phyloP scores from a whole-genome alignment of 2,113 vertebrate genomes.

The Cavia aperea region DNA sequence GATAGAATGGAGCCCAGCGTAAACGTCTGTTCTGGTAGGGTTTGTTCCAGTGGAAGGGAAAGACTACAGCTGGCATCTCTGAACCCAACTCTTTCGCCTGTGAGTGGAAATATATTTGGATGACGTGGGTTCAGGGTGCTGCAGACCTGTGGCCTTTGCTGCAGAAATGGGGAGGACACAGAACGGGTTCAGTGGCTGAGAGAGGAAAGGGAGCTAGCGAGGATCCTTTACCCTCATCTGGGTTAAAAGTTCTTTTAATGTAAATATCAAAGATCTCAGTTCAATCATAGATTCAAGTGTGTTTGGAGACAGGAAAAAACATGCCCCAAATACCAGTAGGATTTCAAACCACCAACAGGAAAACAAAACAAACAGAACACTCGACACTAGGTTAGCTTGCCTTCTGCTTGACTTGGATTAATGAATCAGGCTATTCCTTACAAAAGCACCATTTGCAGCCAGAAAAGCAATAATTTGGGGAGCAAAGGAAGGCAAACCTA shows the following conservation, averaged over 20 bases:
- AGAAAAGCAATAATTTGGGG: not conserved
- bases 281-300: not conserved
- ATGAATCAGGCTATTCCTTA: not conserved
- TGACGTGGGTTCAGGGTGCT: not conserved
- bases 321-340: not conserved
- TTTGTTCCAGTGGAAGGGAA: not conserved
- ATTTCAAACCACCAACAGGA: slow-evolving; percentile 8
- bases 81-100: not conserved
- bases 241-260: not conserved
- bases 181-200: not conserved
- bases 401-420: not conserved
- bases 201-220: not conserved
- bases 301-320: slow-evolving; percentile 34
- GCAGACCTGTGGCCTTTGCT: rapidly evolving
- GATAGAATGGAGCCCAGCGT: not conserved
- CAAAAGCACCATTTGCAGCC: slow-evolving; percentile 1
- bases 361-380: slow-evolving; percentile 12
- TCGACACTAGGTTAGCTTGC: not conserved
- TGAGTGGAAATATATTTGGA: not conserved
- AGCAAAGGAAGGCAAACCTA: not conserved
- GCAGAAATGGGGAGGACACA: not conserved
- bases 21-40: not conserved
- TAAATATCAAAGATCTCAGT: not conserved
- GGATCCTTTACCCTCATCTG: not conserved
- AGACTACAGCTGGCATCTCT: not conserved